A percentile compares a stretch with the other conserved stretches of the same genome.
These are phyloP conservation scores for Etia nguti DNA, from an alignment of 2,113 vertebrate genomes.

Conservation along the genomic window DNA sequence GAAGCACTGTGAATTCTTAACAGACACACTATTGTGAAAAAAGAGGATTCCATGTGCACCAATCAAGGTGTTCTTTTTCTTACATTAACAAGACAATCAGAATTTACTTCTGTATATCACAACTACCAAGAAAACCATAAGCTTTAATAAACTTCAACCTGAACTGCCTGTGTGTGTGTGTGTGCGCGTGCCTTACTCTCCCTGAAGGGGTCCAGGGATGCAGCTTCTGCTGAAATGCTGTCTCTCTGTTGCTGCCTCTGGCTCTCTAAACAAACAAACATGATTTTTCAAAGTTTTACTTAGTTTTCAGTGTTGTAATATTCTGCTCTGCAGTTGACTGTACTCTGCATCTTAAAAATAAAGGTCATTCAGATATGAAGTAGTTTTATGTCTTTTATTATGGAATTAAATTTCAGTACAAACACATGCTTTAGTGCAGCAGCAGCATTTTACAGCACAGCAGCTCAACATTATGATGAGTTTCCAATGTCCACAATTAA, in stretches of 20 bases:
- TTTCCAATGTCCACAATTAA: background rate
- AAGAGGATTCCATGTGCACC: background rate
- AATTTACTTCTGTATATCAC: background rate
- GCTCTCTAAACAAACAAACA: constrained; percentile 66
- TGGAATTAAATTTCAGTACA: background rate
- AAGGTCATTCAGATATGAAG: background rate
- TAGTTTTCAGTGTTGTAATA: background rate
- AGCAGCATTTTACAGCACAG: background rate
- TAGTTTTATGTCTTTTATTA: background rate
- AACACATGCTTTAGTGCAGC: background rate
- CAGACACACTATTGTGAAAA: background rate
- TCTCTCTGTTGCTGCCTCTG: constrained; percentile 73
- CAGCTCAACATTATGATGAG: background rate
- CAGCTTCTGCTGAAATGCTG: constrained; percentile 73
- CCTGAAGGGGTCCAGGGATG: constrained; percentile 92
- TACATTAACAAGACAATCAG: background rate
- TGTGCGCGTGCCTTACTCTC: constrained; percentile 75
- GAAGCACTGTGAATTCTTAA: background rate
- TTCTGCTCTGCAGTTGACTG: background rate
- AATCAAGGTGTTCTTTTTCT: background rate
- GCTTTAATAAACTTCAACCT: background rate
- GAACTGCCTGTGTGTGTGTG: background rate
- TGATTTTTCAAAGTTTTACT: background rate
- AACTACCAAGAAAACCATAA: background rate
- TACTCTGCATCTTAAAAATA: background rate